Base-by-base conservation (phyloP, 2,113 vertebrate genomes). In the Mobula hypostoma region DNA sequence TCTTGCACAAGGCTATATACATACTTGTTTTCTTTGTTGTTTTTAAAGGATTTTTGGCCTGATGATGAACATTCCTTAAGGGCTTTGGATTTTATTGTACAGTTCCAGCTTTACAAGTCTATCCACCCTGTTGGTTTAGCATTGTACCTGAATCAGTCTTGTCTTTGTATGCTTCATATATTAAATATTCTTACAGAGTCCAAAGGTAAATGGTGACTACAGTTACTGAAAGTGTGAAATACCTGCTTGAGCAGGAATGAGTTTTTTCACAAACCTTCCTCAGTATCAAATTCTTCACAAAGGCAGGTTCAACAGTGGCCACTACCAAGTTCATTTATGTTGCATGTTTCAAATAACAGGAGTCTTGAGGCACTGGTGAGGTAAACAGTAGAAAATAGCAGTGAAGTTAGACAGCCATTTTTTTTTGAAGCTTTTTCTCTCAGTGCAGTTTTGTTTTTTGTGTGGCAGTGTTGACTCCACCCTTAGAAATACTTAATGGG, bases 21-120 rank as follows among this genome's bases (percentile, higher is more conserved):
- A 56, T 74, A 29, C 24, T 7, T 76, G 70, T 36, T 7, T 93
- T 48, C 66, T 74, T 19, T 24, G 7, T 88, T 40, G 90, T 74
- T 74, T 93, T 93, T 76, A 40, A 76, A 24, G 32, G 24, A 48
- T 48, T 48, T 4, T 48, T 76, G 32, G 21, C 21, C 74, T 93
- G 68, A 76, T 93, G 48, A 56, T 56, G 91, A 93, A 24, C 36
- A 15, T 93, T 93, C 91, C 36, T 93, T 93, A 70, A 93, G 40
- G 36, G 21, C 40, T 74, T 5, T 40, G 48, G 68, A 93, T 74
- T 56, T 93, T 74, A 76, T 74, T 76, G 21, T 40, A 56, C 68
- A 93, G 40, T 72, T 93, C 91, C 70, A 56, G 70, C 66, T 93
- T 93, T 93, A 74, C 85, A 63, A 88, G 85, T 88, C 61, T 32